Evolutionary conservation across 2,888 invertebrate species (phyloP).

Genomic region (Lithophane socia): DNA sequence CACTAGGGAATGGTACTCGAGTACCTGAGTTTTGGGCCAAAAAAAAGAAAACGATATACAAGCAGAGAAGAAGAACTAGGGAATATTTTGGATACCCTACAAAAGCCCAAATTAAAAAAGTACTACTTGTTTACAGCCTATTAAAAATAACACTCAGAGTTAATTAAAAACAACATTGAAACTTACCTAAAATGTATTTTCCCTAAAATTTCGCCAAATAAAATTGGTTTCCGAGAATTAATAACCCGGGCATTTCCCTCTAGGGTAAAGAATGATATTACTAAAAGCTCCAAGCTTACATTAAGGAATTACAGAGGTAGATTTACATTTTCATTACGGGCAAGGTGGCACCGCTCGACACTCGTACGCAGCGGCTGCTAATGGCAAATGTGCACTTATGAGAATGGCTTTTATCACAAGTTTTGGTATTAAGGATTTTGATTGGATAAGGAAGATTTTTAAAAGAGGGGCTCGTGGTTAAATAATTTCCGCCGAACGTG

Average conservation of each 20-base stretch:
- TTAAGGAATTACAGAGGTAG: slow-evolving; percentile 43
- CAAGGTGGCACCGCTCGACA: neutral
- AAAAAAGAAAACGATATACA: too few species aligned
- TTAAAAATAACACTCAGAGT: slow-evolving; percentile 14
- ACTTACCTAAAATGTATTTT: neutral
- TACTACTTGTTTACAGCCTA: neutral
- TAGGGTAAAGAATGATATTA: slow-evolving; percentile 48
- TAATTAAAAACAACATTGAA: slow-evolving; percentile 23
- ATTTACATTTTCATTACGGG: slow-evolving; percentile 55
- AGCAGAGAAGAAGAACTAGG: neutral
- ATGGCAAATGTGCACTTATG: slow-evolving; percentile 36
- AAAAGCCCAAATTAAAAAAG: neutral
- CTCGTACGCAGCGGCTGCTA: slow-evolving; percentile 16
- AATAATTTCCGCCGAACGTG: too few species aligned
- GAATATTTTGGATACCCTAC: neutral
- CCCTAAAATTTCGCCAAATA: slow-evolving; percentile 15
- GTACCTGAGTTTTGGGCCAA: too few species aligned
- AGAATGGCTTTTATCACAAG: slow-evolving; percentile 18
- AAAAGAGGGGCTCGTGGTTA: too few species aligned
- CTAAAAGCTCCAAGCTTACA: slow-evolving; percentile 34
- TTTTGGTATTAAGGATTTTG: slow-evolving; percentile 9
- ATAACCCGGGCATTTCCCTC: slow-evolving; percentile 38
- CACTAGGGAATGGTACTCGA: neutral
- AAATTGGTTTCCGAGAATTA: slow-evolving; percentile 38
- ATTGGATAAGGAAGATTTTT: neutral